A percentile compares a stretch with the other conserved stretches of the same genome.
phyloP scores from a whole-genome alignment of 2,888 invertebrate species.

The Agriotes lineatus region DNA sequence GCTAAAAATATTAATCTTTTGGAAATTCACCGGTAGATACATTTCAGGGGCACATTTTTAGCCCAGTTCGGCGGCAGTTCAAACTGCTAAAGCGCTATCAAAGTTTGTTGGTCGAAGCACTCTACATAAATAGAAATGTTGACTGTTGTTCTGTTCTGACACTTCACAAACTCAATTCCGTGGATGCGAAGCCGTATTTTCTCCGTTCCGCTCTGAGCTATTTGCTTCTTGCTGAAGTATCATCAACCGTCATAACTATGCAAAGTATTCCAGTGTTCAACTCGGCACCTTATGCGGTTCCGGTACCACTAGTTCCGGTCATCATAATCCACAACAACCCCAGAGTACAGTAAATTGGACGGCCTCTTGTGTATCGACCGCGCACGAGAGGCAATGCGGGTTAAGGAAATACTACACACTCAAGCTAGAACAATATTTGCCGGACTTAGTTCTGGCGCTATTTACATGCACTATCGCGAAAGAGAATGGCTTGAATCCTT shows the following conservation, averaged over 20 bases:
- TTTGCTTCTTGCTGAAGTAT: not conserved
- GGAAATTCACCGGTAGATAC: no score
- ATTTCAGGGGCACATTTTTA: no score
- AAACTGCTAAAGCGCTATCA: no score
- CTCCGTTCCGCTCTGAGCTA: not conserved
- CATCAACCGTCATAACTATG: not conserved
- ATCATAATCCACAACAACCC: constrained; percentile 8
- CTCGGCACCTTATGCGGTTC: not conserved
- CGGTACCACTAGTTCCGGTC: constrained; percentile 9
- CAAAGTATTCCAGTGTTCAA: not conserved
- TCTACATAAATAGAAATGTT: no score
- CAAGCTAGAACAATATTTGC: constrained; percentile 1
- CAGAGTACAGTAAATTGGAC: constrained; percentile 8
- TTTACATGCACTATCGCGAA: no score
- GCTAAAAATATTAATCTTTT: no score
- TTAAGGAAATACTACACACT: constrained; percentile 3
- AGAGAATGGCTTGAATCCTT: no score
- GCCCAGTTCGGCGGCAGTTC: no score
- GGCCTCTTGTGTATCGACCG: constrained; percentile 15
- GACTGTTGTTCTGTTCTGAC: no score
- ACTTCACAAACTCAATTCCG: no score
- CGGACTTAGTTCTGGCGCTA: not conserved
- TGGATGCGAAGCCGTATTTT: no score
- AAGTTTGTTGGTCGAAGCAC: no score
- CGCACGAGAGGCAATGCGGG: not conserved